These are phyloP conservation scores for Megastigmus dorsalis DNA, from an alignment of 2,888 invertebrate genomes.

Conservation along the genomic window DNA sequence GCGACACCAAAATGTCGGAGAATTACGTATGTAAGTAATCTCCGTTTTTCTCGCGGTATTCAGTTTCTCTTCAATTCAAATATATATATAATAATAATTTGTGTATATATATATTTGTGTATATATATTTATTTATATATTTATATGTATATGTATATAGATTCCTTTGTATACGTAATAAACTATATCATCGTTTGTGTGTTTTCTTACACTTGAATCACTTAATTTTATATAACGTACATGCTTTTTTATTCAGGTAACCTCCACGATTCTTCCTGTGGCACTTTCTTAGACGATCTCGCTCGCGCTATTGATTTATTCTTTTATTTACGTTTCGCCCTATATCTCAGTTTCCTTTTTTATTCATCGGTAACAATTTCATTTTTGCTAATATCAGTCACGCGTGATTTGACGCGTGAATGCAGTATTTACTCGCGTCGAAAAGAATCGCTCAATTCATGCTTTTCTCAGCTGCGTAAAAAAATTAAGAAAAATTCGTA, in stretches of 20 bases:
- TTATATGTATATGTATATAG: conserved; percentile 64
- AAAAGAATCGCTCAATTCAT: conserved; percentile 33
- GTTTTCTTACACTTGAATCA: conserved; percentile 67
- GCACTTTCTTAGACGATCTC: conserved; percentile 64
- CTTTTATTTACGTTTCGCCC: neutral
- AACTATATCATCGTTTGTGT: conserved; percentile 70
- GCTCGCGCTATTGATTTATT: conserved; percentile 24
- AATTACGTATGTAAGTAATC: conserved; percentile 31
- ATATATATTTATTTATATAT: conserved; percentile 55
- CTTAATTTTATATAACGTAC: conserved; percentile 58
- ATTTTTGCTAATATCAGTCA: conserved; percentile 31
- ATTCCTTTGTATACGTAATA: conserved; percentile 70
- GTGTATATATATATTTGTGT: conserved; percentile 58
- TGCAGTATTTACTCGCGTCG: neutral
- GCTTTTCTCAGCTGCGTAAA: conserved; percentile 9
- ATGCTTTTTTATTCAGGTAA: conserved; percentile 55
- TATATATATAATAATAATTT: conserved; percentile 54
- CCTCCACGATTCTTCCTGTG: conserved; percentile 66
- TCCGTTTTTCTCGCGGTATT: conserved; percentile 27
- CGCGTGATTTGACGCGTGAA: conserved; percentile 4
- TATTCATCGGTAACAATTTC: conserved; percentile 16
- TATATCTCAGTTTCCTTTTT: conserved; percentile 17
- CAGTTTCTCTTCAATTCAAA: conserved; percentile 46
- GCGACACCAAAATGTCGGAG: conserved; percentile 3
- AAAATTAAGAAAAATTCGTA: conserved; percentile 34